Evolutionary conservation across 2,113 vertebrate species (phyloP).

Genomic region (Varanus komodoensis): DNA sequence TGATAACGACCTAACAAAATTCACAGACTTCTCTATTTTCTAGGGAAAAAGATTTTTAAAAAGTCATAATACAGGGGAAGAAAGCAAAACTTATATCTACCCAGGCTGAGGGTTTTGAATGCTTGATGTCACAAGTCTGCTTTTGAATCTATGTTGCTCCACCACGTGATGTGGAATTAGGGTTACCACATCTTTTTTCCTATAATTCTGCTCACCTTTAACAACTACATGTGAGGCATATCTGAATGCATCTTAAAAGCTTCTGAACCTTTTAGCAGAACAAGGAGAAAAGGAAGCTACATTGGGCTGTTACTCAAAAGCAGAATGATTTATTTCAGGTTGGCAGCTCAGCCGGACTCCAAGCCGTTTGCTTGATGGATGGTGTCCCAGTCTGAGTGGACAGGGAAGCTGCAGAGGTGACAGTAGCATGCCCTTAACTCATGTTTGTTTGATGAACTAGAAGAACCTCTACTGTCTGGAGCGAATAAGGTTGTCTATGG

Average conservation of each 20-base stretch:
- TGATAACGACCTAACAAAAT: no score
- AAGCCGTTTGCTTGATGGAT: conserved; percentile 57
- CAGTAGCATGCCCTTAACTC: conserved; percentile 43
- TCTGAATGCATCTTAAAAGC: background rate
- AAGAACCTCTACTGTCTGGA: conserved; percentile 9
- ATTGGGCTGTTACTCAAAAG: background rate
- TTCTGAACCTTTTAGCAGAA: background rate
- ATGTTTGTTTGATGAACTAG: conserved; percentile 59
- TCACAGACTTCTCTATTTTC: no score
- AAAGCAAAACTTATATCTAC: no score
- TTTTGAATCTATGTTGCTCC: no score
- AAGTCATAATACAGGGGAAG: no score
- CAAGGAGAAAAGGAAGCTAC: accelerated
- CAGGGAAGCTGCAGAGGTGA: conserved; percentile 55
- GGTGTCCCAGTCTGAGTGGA: conserved; percentile 20
- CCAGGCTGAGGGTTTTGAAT: no score
- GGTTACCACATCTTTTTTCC: no score
- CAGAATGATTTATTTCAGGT: conserved; percentile 47
- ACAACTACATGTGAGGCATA: no score
- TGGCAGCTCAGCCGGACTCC: conserved; percentile 50
- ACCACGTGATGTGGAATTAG: no score
- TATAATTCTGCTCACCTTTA: no score
- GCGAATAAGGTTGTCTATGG: background rate
- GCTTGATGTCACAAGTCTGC: no score
- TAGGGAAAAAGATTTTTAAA: no score